Base-by-base conservation (phyloP, 2,888 invertebrate genomes). In the Troides aeacus region DNA sequence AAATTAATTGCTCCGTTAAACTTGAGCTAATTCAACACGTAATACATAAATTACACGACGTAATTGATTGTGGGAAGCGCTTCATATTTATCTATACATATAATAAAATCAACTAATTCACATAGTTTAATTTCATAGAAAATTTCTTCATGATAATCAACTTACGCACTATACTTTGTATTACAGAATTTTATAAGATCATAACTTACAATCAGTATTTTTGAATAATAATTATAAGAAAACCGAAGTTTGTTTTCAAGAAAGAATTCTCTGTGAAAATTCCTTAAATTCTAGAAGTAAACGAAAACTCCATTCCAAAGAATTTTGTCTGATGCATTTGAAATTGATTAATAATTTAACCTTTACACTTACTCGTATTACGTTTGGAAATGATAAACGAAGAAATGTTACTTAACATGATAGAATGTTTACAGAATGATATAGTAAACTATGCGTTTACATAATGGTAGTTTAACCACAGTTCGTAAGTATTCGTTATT, bases 401-500 rank as follows among this genome's bases (percentile, higher is more conserved):
- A 53, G 12, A 53, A n/a, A n/a, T 53, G 53, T 18, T 18, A 53
- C 6, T n/a, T 18, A 53, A 53, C 5, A n/a, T 53, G 5, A 53
- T 0, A n/a, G n/a, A 53, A n/a, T 53, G 8, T 53, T 18, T 53
- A 53, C 18, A n/a, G 2, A 58, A 21, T 23, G 50, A 50, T 59
- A 63, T 10, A 36, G 21, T 62, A 46, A 62, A 46, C 30, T 58
- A 50, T 56, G 46, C 46, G 46, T 64, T 61, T 15, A 24, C 56
- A n/a, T 70, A 70, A 70, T 67, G 39, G n/a, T 46, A 18, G 2
- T 70, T 67, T 70, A 70, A 70, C 63, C 30, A 67, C 56, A 60
- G 64, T 56, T 53, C 21, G 59, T 39, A 66, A 60, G 36, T 56
- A 67, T 24, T 63, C 24, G 39, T 50, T 70, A 56, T 64, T 53